These are phyloP conservation scores for Azemiops feae DNA, from an alignment of 2,113 vertebrate species.

Conservation along the genomic window DNA sequence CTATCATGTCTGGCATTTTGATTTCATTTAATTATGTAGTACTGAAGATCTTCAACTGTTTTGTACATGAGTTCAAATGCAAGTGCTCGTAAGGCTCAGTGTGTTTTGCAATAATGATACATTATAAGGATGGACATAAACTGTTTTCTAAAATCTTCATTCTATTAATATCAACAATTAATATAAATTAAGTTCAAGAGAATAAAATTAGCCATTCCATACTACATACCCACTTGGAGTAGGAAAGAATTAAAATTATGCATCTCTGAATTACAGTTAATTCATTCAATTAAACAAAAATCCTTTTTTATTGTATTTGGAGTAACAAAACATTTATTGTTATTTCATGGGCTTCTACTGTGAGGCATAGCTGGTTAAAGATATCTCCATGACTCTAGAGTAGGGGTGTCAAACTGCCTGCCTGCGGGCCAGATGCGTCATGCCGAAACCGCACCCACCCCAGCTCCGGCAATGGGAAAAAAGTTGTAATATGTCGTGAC, in stretches of 20 bases:
- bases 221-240: not conserved
- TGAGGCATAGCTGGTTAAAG: not conserved
- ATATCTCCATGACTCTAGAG: not conserved
- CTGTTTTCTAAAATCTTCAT: not conserved
- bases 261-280: not conserved
- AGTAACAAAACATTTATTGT: not conserved
- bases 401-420: too few relatives aligned
- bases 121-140: not conserved
- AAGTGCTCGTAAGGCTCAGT: not conserved
- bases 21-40: not conserved
- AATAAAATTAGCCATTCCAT: not conserved
- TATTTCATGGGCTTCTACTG: not conserved
- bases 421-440: too few relatives aligned
- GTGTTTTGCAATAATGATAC: not conserved
- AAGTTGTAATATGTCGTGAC: too few relatives aligned
- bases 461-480: too few relatives aligned
- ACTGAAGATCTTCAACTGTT: not conserved
- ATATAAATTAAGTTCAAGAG: not conserved
- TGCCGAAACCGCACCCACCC: too few relatives aligned
- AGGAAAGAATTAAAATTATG: not conserved
- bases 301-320: conserved; percentile 5
- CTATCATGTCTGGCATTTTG: not conserved
- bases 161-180: not conserved
- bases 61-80: not conserved
- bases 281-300: conserved; percentile 1